phyloP scores from a whole-genome alignment of 1,140 invertebrate species.

The Drosophila miranda region DNA sequence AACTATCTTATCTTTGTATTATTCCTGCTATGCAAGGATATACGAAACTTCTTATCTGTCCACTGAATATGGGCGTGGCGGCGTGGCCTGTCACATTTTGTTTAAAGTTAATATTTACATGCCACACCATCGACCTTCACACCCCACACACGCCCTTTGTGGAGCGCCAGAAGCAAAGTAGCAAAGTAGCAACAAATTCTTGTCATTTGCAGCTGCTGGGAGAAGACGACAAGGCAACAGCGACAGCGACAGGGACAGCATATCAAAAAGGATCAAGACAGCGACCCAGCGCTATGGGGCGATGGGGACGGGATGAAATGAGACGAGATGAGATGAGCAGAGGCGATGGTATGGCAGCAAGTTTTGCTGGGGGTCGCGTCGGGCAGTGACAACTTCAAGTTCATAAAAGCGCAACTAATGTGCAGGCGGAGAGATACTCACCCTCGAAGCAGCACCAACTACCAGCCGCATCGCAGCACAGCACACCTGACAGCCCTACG shows the following conservation, averaged over 20 bases:
- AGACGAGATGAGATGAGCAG: slow-evolving; percentile 14
- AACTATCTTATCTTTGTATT: too few relatives aligned
- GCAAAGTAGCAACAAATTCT: slow-evolving; percentile 69
- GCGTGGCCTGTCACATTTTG: slow-evolving; percentile 67
- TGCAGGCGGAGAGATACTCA: slow-evolving; percentile 54
- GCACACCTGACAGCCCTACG: too few relatives aligned
- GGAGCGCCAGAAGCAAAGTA: slow-evolving; percentile 7
- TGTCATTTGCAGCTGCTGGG: slow-evolving; percentile 72
- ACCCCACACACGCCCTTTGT: too few relatives aligned
- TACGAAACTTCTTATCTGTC: slow-evolving; percentile 65
- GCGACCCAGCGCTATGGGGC: neutral
- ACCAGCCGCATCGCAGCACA: too few relatives aligned
- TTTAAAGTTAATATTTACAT: slow-evolving; percentile 80
- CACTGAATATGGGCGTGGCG: slow-evolving; percentile 40
- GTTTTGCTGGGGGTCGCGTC: slow-evolving; percentile 54
- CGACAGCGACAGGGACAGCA: slow-evolving; percentile 44
- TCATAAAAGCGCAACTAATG: slow-evolving; percentile 80
- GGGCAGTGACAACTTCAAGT: slow-evolving; percentile 75
- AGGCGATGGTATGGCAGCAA: slow-evolving; percentile 29
- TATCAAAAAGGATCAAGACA: slow-evolving; percentile 34
- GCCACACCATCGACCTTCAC: slow-evolving; percentile 43
- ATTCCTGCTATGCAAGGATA: neutral
- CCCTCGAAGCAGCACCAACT: slow-evolving; percentile 31
- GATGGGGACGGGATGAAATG: slow-evolving; percentile 4
- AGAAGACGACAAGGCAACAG: slow-evolving; percentile 44